phyloP scores from a whole-genome alignment of 2,797 vertebrate genomes.

The Pseudotriccus pelzelni region DNA sequence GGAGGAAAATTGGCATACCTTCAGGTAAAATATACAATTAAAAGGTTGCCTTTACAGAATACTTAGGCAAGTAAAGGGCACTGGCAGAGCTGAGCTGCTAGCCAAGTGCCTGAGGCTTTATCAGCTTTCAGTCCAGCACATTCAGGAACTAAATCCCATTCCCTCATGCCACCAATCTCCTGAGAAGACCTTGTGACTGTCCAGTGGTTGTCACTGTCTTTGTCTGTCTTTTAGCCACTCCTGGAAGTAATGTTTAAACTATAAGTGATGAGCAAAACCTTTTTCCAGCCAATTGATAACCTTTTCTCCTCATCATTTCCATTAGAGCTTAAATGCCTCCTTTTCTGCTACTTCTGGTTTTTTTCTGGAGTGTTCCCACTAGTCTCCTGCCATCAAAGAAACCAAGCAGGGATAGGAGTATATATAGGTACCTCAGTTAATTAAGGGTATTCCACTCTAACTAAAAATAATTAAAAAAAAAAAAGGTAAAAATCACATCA shows the following conservation, averaged over 20 bases:
- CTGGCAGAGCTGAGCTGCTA: not conserved
- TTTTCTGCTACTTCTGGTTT: not conserved
- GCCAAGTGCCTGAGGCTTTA: not conserved
- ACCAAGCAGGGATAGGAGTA: not conserved
- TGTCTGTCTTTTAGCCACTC: not conserved
- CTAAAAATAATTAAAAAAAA: not conserved
- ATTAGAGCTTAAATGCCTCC: not conserved
- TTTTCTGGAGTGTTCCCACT: not conserved
- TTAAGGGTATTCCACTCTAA: not conserved
- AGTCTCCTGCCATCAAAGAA: not conserved
- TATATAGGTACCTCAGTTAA: not conserved
- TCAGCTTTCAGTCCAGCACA: not conserved
- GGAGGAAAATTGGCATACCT: not conserved
- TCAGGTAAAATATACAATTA: not conserved
- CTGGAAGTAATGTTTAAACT: not conserved
- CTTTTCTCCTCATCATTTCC: not conserved
- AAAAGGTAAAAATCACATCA: not conserved
- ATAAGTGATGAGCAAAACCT: not conserved
- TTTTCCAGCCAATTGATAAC: not conserved
- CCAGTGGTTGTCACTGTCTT: not conserved
- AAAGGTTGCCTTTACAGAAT: not conserved
- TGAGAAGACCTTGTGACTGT: not conserved
- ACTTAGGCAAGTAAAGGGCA: not conserved
- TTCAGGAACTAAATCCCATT: not conserved
- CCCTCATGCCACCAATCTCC: not conserved